These are phyloP conservation scores for Chrysochloris asiatica DNA, from an alignment of 2,113 vertebrate genomes.

Conservation along the genomic window DNA sequence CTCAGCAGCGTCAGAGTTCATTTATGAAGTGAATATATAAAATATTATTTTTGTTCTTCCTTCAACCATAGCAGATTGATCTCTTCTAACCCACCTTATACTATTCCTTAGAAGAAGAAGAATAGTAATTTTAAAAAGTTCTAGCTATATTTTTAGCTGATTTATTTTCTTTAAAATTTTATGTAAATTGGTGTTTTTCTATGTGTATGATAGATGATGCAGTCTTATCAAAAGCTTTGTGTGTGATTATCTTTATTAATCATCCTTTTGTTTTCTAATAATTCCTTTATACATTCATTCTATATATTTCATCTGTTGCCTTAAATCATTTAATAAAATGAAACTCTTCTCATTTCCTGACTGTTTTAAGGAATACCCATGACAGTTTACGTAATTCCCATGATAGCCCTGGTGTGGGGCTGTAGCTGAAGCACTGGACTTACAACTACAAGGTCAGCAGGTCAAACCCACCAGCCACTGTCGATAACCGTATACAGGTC, in stretches of 20 bases:
- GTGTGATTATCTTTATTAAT: neutral
- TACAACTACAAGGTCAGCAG: too few relatives aligned
- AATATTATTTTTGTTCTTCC: slow-evolving; percentile 51
- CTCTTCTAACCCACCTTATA: neutral
- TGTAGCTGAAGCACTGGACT: too few relatives aligned
- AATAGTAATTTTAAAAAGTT: neutral
- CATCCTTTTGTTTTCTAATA: slow-evolving; percentile 23
- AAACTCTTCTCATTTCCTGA: neutral
- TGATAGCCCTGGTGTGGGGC: too few relatives aligned
- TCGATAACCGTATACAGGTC: too few relatives aligned
- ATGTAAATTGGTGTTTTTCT: neutral
- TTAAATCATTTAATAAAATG: neutral
- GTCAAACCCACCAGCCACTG: too few relatives aligned
- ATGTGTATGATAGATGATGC: neutral
- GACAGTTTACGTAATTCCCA: too few relatives aligned
- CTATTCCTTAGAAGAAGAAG: neutral
- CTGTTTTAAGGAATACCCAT: neutral
- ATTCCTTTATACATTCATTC: neutral
- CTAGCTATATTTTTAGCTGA: neutral
- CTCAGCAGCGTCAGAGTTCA: slow-evolving; percentile 1
- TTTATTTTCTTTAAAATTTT: slow-evolving; percentile 13
- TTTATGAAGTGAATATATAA: neutral
- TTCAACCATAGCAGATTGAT: slow-evolving; percentile 9
- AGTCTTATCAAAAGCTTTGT: neutral
- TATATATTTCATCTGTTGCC: neutral